Conservation (phyloP, 2,797 vertebrate species). For the Pogoniulus pusillus region DNA sequence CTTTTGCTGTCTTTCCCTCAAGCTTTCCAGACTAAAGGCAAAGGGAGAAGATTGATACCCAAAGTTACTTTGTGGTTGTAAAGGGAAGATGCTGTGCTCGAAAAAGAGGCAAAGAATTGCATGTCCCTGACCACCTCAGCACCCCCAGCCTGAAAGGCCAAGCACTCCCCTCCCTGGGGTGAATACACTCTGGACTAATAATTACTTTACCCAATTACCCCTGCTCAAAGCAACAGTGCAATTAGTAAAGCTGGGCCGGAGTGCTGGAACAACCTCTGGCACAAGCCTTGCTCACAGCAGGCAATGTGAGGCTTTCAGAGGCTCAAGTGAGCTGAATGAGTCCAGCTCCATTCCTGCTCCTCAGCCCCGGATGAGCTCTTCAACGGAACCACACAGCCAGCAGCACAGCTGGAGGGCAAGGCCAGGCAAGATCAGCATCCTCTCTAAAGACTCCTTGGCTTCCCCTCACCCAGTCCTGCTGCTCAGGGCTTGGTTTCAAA, state of each 20-base stretch:
- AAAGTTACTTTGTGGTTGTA: not conserved
- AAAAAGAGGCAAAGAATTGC: not conserved
- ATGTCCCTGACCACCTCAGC: not conserved
- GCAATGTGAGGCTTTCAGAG: not conserved
- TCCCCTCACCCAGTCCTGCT: not conserved
- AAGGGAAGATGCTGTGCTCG: not conserved
- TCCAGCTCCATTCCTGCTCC: not conserved
- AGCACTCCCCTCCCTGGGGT: not conserved
- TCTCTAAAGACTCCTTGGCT: not conserved
- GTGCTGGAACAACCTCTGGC: not conserved
- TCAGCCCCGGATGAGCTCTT: not conserved
- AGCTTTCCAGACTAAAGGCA: not conserved
- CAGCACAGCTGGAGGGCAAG: not conserved
- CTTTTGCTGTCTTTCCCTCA: not conserved
- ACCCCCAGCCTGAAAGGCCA: not conserved
- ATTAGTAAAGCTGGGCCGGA: not conserved
- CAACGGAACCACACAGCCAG: not conserved
- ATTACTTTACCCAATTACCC: not conserved
- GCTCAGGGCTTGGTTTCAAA: not conserved
- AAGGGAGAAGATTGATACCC: not conserved
- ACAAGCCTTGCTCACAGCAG: not conserved
- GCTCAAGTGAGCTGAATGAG: not conserved
- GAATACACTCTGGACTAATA: not conserved
- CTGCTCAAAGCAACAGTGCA: not conserved
- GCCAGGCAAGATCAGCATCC: not conserved